Percentiles rank a stretch among this genome's conserved stretches.
Conservation (phyloP, 1,140 invertebrate genomes). For the Drosophila gunungcola region DNA sequence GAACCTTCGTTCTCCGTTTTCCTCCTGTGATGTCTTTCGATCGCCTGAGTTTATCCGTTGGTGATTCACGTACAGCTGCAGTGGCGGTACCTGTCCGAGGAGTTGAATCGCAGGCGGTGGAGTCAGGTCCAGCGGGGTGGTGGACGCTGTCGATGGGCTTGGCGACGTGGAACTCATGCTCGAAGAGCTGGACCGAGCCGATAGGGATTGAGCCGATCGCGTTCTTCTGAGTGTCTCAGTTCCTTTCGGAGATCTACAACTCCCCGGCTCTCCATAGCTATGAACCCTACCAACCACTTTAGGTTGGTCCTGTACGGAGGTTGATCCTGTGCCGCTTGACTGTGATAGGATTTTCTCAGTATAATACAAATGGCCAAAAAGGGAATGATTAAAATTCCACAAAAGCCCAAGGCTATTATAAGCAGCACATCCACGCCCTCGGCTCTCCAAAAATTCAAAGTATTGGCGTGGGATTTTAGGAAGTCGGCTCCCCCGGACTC, state of each 20-base stretch:
- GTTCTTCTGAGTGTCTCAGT: conserved; percentile 56
- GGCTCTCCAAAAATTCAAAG: conserved; percentile 84
- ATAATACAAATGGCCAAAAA: conserved; percentile 76
- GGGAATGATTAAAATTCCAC: conserved; percentile 68
- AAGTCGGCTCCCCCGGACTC: conserved; percentile 85
- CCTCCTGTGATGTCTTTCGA: conserved; percentile 36
- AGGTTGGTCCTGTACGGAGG: conserved; percentile 45
- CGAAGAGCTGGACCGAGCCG: conserved; percentile 58
- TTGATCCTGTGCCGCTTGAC: conserved; percentile 49
- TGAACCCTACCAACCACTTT: conserved; percentile 59
- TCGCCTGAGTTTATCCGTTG: conserved; percentile 39
- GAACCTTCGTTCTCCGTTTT: conserved; percentile 28
- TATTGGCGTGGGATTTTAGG: conserved; percentile 82
- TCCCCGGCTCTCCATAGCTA: conserved; percentile 59
- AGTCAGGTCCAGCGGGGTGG: conserved; percentile 63
- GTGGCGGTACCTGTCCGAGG: conserved; percentile 24
- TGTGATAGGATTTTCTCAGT: conserved; percentile 72
- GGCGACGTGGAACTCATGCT: conserved; percentile 57
- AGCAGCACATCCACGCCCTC: conserved; percentile 84
- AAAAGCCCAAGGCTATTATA: conserved; percentile 69
- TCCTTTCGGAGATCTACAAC: conserved; percentile 12
- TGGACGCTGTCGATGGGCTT: conserved; percentile 56
- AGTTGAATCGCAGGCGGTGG: conserved; percentile 43
- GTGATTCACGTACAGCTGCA: conserved; percentile 61
- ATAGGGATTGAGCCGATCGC: conserved; percentile 66